Evolutionary conservation across 2,888 invertebrate species (phyloP).

Genomic region (Nephrocerus scutellatus): DNA sequence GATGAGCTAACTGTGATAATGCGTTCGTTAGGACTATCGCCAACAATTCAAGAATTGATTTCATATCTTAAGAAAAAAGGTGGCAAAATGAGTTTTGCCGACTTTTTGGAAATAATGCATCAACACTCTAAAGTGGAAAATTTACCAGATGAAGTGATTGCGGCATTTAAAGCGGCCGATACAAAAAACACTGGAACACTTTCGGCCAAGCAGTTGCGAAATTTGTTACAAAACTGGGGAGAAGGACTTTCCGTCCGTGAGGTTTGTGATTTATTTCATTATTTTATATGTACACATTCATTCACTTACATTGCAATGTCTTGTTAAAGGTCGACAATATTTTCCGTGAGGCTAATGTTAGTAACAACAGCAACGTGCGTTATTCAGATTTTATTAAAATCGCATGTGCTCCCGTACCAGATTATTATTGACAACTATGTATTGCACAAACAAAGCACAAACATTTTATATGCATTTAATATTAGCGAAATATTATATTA

Average conservation of each 20-base stretch:
- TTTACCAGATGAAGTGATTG: conserved; percentile 61
- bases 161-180: conserved; percentile 86
- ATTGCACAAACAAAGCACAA: background rate
- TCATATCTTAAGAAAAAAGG: conserved; percentile 72
- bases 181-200: conserved; percentile 64
- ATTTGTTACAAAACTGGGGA: conserved; percentile 85
- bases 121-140: conserved; percentile 63
- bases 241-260: conserved; percentile 72
- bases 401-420: conserved; percentile 85
- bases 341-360: conserved; percentile 84
- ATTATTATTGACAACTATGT: conserved; percentile 65
- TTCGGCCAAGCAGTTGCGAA: conserved; percentile 73
- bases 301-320: background rate
- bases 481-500: no score
- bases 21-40: conserved; percentile 89
- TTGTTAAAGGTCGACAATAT: conserved; percentile 70
- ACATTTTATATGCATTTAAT: no score
- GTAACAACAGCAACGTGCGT: conserved; percentile 68
- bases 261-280: conserved; percentile 38
- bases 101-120: conserved; percentile 93
- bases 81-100: conserved; percentile 90
- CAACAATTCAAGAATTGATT: conserved; percentile 83
- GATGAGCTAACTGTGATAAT: conserved; percentile 91
- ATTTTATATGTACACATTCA: conserved; percentile 1
- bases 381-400: conserved; percentile 91